Evolutionary conservation across 2,888 invertebrate genomes (phyloP).

Genomic region (Leptinotarsa juncta): DNA sequence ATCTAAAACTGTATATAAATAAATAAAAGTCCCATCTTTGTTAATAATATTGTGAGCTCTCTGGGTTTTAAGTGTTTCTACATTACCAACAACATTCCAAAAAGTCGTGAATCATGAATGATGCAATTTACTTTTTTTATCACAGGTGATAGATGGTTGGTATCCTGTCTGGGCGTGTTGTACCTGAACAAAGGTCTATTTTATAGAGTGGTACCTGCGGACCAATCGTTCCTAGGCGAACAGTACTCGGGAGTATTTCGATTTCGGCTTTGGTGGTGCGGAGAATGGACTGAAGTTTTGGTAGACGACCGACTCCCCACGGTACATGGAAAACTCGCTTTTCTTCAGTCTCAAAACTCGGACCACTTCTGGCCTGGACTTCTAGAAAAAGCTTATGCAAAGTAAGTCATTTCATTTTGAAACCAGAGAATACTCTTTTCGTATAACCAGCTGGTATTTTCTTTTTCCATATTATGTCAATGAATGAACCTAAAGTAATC

Average conservation of each 20-base stretch:
- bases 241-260: constrained; percentile 85
- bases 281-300: constrained; percentile 90
- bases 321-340: constrained; percentile 86
- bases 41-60: too few species aligned
- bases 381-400: constrained; percentile 93
- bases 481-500: not conserved
- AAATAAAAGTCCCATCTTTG: too few species aligned
- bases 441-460: not conserved
- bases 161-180: constrained; percentile 87
- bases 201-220: constrained; percentile 91
- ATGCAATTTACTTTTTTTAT: constrained; percentile 24
- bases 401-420: constrained; percentile 69
- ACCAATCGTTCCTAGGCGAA: constrained; percentile 80
- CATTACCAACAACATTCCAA: too few species aligned
- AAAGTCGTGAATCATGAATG: not conserved
- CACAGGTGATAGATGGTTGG: constrained; percentile 89
- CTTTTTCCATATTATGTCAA: too few species aligned
- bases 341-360: constrained; percentile 83
- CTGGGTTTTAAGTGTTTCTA: too few species aligned
- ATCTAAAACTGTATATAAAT: too few species aligned
- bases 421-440: not conserved
- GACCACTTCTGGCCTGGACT: constrained; percentile 91
- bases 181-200: constrained; percentile 89
- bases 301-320: constrained; percentile 92
- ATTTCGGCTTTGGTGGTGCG: constrained; percentile 94